Evolutionary conservation across 2,888 invertebrate genomes (phyloP).

Genomic region (Rutpela maculata): DNA sequence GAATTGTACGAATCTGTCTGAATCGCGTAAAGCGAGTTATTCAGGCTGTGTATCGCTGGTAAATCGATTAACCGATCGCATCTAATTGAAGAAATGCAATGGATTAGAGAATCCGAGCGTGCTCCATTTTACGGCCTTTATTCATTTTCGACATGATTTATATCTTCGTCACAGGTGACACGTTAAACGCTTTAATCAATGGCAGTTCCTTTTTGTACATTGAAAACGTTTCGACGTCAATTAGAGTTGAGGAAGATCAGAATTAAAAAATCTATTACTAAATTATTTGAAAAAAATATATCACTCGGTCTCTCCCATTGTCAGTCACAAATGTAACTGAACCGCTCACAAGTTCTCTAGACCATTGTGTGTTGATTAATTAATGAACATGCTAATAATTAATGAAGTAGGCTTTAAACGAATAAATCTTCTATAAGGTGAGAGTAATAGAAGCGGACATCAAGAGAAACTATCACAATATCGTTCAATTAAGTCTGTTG

Average conservation of each 20-base stretch:
- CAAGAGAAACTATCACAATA: no score
- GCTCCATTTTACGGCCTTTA: background rate
- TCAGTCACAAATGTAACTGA: no score
- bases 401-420: no score
- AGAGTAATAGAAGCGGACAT: no score
- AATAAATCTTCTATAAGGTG: no score
- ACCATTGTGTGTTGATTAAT: no score
- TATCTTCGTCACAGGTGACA: background rate
- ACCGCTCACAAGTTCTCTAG: no score
- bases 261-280: no score
- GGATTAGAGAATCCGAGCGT: slow-evolving; percentile 3
- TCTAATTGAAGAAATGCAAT: slow-evolving; percentile 12
- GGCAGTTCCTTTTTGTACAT: background rate
- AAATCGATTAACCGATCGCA: slow-evolving; percentile 11
- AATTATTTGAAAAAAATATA: no score
- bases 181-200: slow-evolving; percentile 2
- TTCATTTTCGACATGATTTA: slow-evolving; percentile 7
- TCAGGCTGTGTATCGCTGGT: slow-evolving; percentile 7
- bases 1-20: background rate
- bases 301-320: no score
- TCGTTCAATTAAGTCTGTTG: no score
- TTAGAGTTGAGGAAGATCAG: background rate
- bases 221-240: background rate
- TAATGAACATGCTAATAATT: no score
- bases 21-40: slow-evolving; percentile 6